Evolutionary conservation across 2,113 vertebrate species (phyloP).

Genomic region (Choloepus hoffmanni): DNA sequence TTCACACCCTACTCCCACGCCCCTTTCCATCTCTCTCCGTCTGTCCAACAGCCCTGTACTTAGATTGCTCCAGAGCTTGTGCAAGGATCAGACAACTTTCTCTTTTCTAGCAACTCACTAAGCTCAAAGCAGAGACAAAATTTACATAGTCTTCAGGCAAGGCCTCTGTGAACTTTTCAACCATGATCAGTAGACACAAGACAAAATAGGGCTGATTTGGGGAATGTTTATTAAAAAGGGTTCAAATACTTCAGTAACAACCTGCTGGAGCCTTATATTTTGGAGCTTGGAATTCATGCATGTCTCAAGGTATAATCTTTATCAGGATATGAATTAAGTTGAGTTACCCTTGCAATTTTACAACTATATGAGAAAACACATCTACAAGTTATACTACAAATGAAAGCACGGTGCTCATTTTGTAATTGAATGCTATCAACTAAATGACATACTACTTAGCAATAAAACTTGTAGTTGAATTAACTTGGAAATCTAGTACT

Average conservation of each 20-base stretch:
- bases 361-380: neutral
- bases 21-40: conserved; percentile 89
- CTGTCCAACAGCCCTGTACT: conserved; percentile 89
- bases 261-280: conserved; percentile 81
- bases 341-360: conserved; percentile 11
- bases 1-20: conserved; percentile 92
- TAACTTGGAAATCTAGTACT: conserved; percentile 18
- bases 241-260: conserved; percentile 80
- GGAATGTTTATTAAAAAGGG: conserved; percentile 79
- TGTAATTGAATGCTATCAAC: neutral
- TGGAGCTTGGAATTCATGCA: conserved; percentile 82
- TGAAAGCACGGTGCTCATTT: neutral
- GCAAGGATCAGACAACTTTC: conserved; percentile 79
- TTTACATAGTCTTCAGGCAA: conserved; percentile 66
- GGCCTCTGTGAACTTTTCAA: conserved; percentile 78
- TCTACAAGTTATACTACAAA: neutral
- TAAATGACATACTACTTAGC: neutral
- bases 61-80: conserved; percentile 87
- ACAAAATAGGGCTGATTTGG: conserved; percentile 75
- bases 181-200: conserved; percentile 70
- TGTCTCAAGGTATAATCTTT: conserved; percentile 77
- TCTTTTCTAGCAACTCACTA: conserved; percentile 74
- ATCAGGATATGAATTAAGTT: neutral
- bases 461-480: conserved; percentile 7
- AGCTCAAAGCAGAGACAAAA: conserved; percentile 83